phyloP scores from a whole-genome alignment of 2,888 invertebrate genomes.

The Dicyrtomina minuta region DNA sequence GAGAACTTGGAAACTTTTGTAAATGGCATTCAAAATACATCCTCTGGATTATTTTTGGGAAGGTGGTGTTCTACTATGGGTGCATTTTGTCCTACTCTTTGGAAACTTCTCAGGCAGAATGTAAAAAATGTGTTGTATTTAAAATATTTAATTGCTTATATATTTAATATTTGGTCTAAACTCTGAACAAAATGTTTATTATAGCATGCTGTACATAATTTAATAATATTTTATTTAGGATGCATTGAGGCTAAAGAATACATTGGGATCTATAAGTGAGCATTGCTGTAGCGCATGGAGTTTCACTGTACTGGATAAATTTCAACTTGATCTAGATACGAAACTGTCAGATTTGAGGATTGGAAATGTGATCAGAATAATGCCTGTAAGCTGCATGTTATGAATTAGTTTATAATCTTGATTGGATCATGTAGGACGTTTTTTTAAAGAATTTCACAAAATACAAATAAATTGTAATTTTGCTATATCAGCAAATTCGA shows the following conservation, averaged over 20 bases:
- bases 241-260: slow-evolving; percentile 29
- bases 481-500: too few relatives aligned
- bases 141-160: too few relatives aligned
- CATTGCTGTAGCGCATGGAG: slow-evolving; percentile 44
- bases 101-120: slow-evolving; percentile 48
- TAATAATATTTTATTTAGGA: slow-evolving; percentile 33
- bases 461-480: too few relatives aligned
- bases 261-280: slow-evolving; percentile 36
- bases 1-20: slow-evolving; percentile 38
- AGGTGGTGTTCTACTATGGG: slow-evolving; percentile 41
- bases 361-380: slow-evolving; percentile 31
- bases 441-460: too few relatives aligned
- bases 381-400: slow-evolving; percentile 44
- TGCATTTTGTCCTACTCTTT: slow-evolving; percentile 48
- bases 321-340: slow-evolving; percentile 28
- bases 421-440: too few relatives aligned
- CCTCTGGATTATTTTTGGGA: slow-evolving; percentile 40
- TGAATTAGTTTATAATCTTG: too few relatives aligned
- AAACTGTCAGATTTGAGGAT: too few relatives aligned
- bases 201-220: neutral
- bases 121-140: too few relatives aligned
- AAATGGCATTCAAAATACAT: neutral
- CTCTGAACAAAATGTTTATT: too few relatives aligned
- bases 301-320: slow-evolving; percentile 26
- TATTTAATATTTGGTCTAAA: neutral